phyloP scores from a whole-genome alignment of 2,888 invertebrate genomes.

The Melanargia galathea region DNA sequence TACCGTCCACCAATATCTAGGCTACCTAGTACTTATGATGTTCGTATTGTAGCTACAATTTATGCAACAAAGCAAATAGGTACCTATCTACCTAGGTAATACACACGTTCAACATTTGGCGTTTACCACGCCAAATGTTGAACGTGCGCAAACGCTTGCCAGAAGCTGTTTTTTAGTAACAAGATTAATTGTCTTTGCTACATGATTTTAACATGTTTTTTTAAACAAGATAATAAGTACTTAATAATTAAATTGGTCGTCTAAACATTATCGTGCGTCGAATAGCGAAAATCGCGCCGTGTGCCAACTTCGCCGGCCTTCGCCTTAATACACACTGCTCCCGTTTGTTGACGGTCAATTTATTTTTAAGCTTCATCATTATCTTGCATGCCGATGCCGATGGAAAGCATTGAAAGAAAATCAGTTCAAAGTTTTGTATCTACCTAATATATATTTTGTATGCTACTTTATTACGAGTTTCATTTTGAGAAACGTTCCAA shows the following conservation, averaged over 20 bases:
- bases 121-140: too few relatives aligned
- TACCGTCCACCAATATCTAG: too few relatives aligned
- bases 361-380: constrained; percentile 60
- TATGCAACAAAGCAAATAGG: background rate
- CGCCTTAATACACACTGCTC: constrained; percentile 66
- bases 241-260: constrained; percentile 30
- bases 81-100: too few relatives aligned
- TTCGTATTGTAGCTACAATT: background rate
- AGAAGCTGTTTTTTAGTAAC: constrained; percentile 15
- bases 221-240: constrained; percentile 13
- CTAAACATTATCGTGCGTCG: constrained; percentile 33
- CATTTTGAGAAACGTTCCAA: too few relatives aligned
- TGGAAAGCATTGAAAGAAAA: constrained; percentile 25
- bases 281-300: constrained; percentile 41
- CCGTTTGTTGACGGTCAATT: constrained; percentile 72
- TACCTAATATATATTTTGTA: background rate
- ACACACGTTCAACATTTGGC: too few relatives aligned
- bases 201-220: constrained; percentile 16
- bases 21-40: too few relatives aligned
- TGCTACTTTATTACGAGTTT: too few relatives aligned
- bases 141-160: constrained; percentile 15
- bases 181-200: constrained; percentile 1
- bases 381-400: constrained; percentile 37
- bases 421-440: constrained; percentile 6
- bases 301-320: constrained; percentile 77